Evolutionary conservation across 1,140 invertebrate genomes (phyloP), one percentile per base, ranked within the genome.

Genomic region (Zaprionus inermis): DNA sequence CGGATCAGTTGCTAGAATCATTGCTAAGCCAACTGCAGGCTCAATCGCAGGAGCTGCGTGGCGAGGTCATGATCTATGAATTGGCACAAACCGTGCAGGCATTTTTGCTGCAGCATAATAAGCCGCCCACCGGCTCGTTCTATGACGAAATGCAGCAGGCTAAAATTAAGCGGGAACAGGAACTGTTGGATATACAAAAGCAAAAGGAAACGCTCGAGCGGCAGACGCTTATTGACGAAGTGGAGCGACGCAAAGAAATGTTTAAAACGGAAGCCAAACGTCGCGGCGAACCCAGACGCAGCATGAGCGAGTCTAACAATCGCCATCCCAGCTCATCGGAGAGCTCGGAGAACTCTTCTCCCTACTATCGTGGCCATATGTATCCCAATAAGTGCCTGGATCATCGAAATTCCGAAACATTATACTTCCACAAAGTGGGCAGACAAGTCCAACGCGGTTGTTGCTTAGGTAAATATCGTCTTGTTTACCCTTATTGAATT

Each of bases 131-230:
- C 70, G 94, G 94, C 63, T 97, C 96, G 44, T 97, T 97, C 92
- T 97, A 97, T 90, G 96, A 97, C 71, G 95, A 97, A 92, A 97
- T 97, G 96, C 90, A 97, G 5, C 93, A 93, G 12, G 94, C 95
- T 63, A 94, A 95, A 69, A 92, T 94, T 70, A 94, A 95, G 85
- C 93, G 94, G 72, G 93, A 95, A 61, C 92, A 95, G 81, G 93
- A 93, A 76, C 93, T 94, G 63, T 81, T 94, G 54, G 92, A 95
- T 65, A 93, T 94, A 22, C 93, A 95, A 69, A 93, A 82, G 80
- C 92, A 92, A 88, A 94, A 93, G 89, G 95, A 94, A 91, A 83
- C 65, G 0, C 49, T 83, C 14, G 83, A 90, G 60, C 77, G 91
- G 0, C 89, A 92, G 56, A 83, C 78, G 1, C 72, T 92, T 0